Evolutionary conservation across 2,113 vertebrate species (phyloP).

Genomic region (Nansenia antarctica): DNA sequence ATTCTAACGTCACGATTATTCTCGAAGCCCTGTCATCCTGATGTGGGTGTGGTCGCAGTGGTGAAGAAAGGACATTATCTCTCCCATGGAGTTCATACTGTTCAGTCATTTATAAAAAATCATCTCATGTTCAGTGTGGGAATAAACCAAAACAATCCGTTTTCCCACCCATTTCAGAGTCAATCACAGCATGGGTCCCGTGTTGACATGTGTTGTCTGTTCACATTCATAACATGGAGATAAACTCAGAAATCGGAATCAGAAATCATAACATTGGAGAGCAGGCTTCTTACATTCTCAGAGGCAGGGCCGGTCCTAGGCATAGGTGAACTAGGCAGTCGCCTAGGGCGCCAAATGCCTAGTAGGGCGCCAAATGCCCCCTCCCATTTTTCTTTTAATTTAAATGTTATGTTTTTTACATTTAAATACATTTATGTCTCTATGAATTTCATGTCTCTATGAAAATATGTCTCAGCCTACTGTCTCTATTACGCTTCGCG

Average conservation of each 20-base stretch:
- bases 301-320: constrained; percentile 13
- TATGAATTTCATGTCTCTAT: too few relatives aligned
- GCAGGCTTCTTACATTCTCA: not conserved
- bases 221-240: not conserved
- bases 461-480: too few relatives aligned
- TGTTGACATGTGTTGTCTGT: too few relatives aligned
- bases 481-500: too few relatives aligned
- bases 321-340: too few relatives aligned
- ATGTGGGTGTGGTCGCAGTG: not conserved
- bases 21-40: not conserved
- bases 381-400: too few relatives aligned
- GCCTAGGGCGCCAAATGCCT: too few relatives aligned
- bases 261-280: not conserved
- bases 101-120: not conserved
- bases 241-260: too few relatives aligned
- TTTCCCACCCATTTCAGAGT: not conserved
- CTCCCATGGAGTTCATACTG: not conserved
- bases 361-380: too few relatives aligned
- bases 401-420: too few relatives aligned
- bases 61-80: not conserved
- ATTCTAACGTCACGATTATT: too few relatives aligned
- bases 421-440: too few relatives aligned
- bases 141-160: not conserved
- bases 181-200: not conserved
- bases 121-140: not conserved